Conservation (phyloP, 2,797 vertebrate species). For the Tokudaia muenninki region DNA sequence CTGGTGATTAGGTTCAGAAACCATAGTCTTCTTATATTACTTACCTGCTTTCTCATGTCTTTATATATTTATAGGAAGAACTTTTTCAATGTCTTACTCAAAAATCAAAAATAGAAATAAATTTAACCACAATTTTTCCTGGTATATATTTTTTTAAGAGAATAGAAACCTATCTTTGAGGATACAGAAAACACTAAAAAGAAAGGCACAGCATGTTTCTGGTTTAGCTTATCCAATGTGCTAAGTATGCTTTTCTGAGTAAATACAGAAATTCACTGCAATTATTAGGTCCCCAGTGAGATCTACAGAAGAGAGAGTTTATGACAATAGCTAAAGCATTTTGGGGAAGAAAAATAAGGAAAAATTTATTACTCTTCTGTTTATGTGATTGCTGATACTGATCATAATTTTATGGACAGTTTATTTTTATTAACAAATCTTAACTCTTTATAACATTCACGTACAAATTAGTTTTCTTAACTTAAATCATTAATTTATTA, state of each 20-base stretch:
- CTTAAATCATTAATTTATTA: neutral
- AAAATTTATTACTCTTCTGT: neutral
- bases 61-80: neutral
- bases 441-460: neutral
- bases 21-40: neutral
- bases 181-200: constrained; percentile 35
- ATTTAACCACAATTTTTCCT: constrained; percentile 14
- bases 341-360: constrained; percentile 22
- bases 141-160: constrained; percentile 46
- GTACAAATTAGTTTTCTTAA: neutral
- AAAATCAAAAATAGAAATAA: constrained; percentile 11
- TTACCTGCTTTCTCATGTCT: neutral
- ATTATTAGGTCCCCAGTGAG: neutral
- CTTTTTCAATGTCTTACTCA: neutral
- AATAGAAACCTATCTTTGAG: neutral
- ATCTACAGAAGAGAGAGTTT: neutral
- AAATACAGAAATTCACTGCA: constrained; percentile 11
- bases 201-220: neutral
- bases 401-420: constrained; percentile 8
- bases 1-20: constrained; percentile 33
- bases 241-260: neutral
- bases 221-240: neutral
- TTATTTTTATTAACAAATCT: constrained; percentile 27
- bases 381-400: constrained; percentile 5
- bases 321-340: constrained; percentile 35